A percentile compares a stretch with the other conserved stretches of the same genome.
Conservation (phyloP, 2,797 vertebrate species). For the Hirundo rustica region DNA sequence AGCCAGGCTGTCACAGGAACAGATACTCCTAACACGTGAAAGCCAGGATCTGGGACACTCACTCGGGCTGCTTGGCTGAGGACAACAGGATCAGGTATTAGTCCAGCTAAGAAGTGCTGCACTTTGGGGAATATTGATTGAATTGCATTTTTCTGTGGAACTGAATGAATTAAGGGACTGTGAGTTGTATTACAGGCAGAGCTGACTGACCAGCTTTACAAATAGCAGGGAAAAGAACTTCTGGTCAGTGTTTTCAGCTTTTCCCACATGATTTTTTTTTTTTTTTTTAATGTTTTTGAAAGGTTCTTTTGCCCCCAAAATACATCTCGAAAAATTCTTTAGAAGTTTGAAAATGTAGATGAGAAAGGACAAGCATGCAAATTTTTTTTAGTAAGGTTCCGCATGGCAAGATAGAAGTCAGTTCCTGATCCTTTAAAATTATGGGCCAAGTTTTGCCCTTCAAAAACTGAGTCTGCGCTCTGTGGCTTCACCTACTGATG, state of each 20-base stretch:
- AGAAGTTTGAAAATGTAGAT: background rate
- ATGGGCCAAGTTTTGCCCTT: background rate
- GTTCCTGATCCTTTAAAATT: background rate
- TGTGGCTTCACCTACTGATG: background rate
- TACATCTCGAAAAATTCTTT: background rate
- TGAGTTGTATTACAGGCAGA: background rate
- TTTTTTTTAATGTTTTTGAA: background rate
- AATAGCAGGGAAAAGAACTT: background rate
- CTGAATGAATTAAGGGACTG: background rate
- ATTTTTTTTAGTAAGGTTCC: rapidly evolving
- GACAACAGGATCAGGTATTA: conserved; percentile 5
- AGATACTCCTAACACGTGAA: background rate
- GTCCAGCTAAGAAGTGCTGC: background rate
- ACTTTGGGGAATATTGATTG: background rate
- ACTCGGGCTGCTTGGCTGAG: background rate
- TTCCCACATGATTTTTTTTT: background rate
- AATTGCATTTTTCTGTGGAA: background rate
- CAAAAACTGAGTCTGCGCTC: rapidly evolving
- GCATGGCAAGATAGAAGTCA: background rate
- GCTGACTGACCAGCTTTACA: background rate
- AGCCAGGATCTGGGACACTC: background rate
- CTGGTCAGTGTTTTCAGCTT: background rate
- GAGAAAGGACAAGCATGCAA: background rate
- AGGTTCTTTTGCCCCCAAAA: background rate
- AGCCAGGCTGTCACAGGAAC: background rate